phyloP scores from a whole-genome alignment of 2,113 vertebrate species.

The Panthera leo region DNA sequence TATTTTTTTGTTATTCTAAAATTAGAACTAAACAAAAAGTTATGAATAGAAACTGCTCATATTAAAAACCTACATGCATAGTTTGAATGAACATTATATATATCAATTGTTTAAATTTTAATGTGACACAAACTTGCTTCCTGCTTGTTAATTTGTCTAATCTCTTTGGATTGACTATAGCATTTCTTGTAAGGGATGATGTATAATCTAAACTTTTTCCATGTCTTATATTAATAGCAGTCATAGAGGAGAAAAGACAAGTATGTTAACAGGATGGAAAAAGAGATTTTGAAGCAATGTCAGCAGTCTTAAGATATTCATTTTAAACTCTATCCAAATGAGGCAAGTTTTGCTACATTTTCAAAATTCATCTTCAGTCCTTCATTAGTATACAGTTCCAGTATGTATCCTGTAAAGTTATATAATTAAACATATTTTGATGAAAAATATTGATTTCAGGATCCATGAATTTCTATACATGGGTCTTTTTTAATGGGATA shows the following conservation, averaged over 20 bases:
- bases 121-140: not conserved
- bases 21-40: not conserved
- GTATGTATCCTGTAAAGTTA: not conserved
- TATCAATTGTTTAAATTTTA: constrained; percentile 26
- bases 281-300: constrained; percentile 44
- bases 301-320: not conserved
- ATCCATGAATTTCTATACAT: not conserved
- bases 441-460: not conserved
- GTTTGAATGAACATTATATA: not conserved
- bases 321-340: constrained; percentile 23
- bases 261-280: not conserved
- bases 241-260: constrained; percentile 10
- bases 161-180: not conserved
- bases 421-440: not conserved
- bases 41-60: not conserved
- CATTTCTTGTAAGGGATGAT: not conserved
- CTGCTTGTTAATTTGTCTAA: not conserved
- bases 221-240: not conserved
- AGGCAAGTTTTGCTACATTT: constrained; percentile 13
- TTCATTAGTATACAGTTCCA: not conserved
- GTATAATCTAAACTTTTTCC: not conserved
- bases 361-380: constrained; percentile 34
- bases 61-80: not conserved
- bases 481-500: not conserved
- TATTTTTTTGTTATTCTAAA: not conserved